These are phyloP conservation scores for Nipponia nippon DNA, from an alignment of 2,113 vertebrate species.

Conservation along the genomic window DNA sequence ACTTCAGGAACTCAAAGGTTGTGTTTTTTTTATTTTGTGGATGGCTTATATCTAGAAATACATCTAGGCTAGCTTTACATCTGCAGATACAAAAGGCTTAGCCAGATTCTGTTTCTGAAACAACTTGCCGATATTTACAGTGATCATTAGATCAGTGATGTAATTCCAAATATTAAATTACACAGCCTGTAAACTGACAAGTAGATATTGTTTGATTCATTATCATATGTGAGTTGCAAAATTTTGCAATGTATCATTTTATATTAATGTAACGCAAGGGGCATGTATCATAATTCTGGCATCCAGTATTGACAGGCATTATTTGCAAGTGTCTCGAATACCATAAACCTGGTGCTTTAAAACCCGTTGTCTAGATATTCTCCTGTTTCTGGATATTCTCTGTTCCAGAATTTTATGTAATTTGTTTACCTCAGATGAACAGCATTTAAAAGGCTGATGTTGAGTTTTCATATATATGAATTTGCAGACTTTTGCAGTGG, in stretches of 20 bases:
- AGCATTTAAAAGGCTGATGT: neutral
- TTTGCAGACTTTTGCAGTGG: neutral
- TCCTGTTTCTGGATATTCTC: neutral
- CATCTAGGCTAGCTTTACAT: neutral
- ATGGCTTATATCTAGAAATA: neutral
- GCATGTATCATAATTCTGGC: neutral
- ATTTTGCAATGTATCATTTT: neutral
- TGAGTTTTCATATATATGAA: neutral
- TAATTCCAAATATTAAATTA: neutral
- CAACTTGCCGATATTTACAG: neutral
- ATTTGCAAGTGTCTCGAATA: neutral
- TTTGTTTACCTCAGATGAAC: neutral
- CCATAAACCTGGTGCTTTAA: neutral
- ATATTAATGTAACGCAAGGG: neutral
- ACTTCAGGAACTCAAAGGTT: neutral
- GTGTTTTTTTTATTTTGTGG: neutral
- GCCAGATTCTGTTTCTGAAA: neutral
- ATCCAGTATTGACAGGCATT: neutral
- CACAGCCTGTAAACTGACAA: accelerated
- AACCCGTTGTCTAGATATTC: neutral
- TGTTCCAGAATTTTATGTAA: slow-evolving; percentile 10
- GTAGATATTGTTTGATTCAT: neutral
- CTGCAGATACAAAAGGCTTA: neutral
- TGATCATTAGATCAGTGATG: neutral
- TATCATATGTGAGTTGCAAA: neutral